Evolutionary conservation across 2,113 vertebrate genomes (phyloP).

Genomic region (Hemichromis elongatus): DNA sequence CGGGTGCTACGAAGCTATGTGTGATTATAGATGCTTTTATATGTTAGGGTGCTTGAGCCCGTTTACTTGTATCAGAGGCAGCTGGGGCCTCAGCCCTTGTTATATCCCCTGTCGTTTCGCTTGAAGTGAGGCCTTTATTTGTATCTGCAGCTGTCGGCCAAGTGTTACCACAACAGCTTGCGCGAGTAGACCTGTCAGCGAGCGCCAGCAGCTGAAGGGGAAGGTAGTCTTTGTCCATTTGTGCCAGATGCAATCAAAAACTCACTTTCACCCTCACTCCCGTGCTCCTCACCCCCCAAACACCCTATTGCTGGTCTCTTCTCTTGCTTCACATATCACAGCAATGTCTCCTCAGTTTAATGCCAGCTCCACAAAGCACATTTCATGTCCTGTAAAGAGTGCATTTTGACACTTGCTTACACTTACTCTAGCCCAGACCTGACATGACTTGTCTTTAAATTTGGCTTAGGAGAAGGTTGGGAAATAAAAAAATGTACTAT

Average conservation of each 20-base stretch:
- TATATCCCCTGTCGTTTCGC: conserved; percentile 48
- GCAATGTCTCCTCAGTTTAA: conserved; percentile 3
- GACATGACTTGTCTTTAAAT: background rate
- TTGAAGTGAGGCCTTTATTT: conserved; percentile 56
- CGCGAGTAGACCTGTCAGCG: conserved; percentile 48
- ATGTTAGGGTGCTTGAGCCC: background rate
- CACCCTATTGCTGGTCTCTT: background rate
- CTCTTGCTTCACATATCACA: background rate
- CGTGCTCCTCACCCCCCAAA: background rate
- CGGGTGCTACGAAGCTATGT: background rate
- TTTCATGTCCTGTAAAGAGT: background rate
- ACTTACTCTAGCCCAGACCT: background rate
- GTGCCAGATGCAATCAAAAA: conserved; percentile 55
- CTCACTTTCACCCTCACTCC: background rate
- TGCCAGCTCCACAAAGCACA: background rate
- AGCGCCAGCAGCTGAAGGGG: conserved; percentile 34
- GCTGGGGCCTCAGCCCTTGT: conserved; percentile 44
- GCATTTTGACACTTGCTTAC: background rate
- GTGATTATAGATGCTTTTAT: conserved; percentile 31
- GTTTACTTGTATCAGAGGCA: conserved; percentile 15
- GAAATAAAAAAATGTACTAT: background rate
- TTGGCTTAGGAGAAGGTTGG: background rate
- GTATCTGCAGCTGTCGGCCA: conserved; percentile 57
- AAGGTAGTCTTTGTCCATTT: conserved; percentile 48
- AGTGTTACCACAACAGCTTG: conserved; percentile 49